phyloP scores from a whole-genome alignment of 1,140 invertebrate species.

The Rhopalosiphum padi region DNA sequence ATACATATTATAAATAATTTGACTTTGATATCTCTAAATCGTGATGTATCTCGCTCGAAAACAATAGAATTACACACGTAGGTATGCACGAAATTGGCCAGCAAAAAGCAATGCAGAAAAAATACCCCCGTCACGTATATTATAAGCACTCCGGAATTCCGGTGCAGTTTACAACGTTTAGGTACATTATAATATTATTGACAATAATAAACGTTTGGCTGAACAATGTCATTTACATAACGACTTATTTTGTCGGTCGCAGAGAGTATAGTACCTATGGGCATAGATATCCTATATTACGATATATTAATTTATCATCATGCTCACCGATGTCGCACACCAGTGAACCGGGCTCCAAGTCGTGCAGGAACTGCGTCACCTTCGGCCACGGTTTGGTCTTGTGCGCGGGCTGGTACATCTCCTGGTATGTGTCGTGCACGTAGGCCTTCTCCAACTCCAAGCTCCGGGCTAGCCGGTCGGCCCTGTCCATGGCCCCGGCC shows the following conservation, averaged over 20 bases:
- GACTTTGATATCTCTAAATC: neutral
- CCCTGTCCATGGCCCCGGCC: constrained; percentile 62
- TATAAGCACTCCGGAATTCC: no score
- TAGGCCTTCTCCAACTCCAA: constrained; percentile 91
- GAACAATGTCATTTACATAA: neutral
- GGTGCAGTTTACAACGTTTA: no score
- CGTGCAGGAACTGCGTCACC: constrained; percentile 84
- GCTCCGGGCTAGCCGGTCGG: constrained; percentile 74
- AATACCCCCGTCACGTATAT: neutral
- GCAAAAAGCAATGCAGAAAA: neutral
- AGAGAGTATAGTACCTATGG: neutral
- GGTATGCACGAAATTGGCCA: neutral
- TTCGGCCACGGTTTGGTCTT: constrained; percentile 75
- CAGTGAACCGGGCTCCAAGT: constrained; percentile 86
- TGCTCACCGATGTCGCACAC: constrained; percentile 90
- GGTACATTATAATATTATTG: no score
- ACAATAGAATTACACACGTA: neutral
- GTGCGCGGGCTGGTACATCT: constrained; percentile 71
- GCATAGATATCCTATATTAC: no score
- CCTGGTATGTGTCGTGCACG: constrained; percentile 93
- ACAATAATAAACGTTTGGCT: no score
- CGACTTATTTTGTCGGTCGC: neutral
- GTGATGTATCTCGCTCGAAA: neutral
- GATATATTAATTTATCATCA: no score
- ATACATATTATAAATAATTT: neutral